Evolutionary conservation across 1,140 invertebrate species (phyloP).

Genomic region (Macrosteles quadrilineatus): DNA sequence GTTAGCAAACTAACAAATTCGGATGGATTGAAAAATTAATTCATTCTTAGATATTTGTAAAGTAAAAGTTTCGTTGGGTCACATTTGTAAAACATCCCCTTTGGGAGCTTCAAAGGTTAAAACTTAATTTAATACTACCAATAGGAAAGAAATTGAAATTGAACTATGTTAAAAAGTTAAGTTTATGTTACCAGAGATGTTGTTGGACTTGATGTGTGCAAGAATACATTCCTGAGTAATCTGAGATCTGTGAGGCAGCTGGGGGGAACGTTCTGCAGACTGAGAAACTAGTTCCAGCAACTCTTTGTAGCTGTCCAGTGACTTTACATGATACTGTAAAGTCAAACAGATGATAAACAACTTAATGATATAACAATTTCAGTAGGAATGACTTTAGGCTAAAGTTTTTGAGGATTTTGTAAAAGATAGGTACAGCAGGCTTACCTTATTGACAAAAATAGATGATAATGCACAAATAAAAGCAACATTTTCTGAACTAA

Average conservation of each 20-base stretch:
- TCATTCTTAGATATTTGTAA: neutral
- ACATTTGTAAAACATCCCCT: neutral
- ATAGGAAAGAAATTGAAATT: neutral
- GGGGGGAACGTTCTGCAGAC: neutral
- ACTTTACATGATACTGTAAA: slow-evolving; percentile 2
- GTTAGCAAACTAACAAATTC: too few species aligned
- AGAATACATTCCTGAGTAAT: neutral
- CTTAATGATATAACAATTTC: neutral
- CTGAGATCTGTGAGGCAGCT: neutral
- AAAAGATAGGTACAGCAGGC: too few species aligned
- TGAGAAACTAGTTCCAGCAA: neutral
- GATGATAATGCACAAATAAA: too few species aligned
- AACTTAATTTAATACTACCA: neutral
- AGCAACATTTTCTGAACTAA: too few species aligned
- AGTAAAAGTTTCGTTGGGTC: neutral
- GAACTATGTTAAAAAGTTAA: neutral
- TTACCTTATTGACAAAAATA: too few species aligned
- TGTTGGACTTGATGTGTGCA: slow-evolving; percentile 1
- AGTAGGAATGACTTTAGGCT: neutral
- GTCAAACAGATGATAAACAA: neutral
- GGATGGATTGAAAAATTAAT: neutral
- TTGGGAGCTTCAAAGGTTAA: neutral
- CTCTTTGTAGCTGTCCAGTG: neutral
- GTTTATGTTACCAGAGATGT: neutral
- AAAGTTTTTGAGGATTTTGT: neutral